Evolutionary conservation across 2,113 vertebrate species (phyloP).

Genomic region (Montifringilla adamsi): DNA sequence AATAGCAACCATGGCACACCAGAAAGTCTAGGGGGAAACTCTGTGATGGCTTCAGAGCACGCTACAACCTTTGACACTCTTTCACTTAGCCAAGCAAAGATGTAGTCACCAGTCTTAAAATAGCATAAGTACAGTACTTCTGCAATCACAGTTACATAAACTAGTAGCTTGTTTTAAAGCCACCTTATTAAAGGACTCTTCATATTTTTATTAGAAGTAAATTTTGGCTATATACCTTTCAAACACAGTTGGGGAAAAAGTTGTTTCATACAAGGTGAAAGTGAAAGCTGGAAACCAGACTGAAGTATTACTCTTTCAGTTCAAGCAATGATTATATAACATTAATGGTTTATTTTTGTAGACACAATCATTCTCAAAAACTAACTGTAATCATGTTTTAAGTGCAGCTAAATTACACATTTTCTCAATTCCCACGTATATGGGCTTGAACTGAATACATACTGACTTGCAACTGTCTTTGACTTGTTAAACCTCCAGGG

Average conservation of each 20-base stretch:
- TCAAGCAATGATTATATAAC: background rate
- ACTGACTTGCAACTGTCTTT: background rate
- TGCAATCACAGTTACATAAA: conserved; percentile 60
- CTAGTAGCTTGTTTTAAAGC: conserved; percentile 24
- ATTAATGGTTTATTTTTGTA: conserved; percentile 20
- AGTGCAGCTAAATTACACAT: background rate
- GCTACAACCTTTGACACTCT: conserved; percentile 30
- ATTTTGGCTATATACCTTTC: background rate
- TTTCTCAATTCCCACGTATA: background rate
- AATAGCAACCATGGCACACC: background rate
- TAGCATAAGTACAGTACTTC: conserved; percentile 54
- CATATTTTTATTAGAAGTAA: background rate
- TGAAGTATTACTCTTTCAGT: background rate
- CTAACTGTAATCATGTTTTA: background rate
- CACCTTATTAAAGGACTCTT: background rate
- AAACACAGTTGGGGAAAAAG: background rate
- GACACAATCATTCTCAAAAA: background rate
- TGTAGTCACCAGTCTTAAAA: conserved; percentile 59
- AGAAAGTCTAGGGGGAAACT: background rate
- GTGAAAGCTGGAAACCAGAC: background rate
- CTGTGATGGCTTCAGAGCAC: background rate
- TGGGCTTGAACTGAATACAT: background rate
- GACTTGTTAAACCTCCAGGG: conserved; percentile 12
- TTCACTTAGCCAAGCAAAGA: conserved; percentile 51
- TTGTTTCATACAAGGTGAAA: background rate